Evolutionary conservation across 1,140 invertebrate species (phyloP).

Genomic region (Tetragnatha versicolor): DNA sequence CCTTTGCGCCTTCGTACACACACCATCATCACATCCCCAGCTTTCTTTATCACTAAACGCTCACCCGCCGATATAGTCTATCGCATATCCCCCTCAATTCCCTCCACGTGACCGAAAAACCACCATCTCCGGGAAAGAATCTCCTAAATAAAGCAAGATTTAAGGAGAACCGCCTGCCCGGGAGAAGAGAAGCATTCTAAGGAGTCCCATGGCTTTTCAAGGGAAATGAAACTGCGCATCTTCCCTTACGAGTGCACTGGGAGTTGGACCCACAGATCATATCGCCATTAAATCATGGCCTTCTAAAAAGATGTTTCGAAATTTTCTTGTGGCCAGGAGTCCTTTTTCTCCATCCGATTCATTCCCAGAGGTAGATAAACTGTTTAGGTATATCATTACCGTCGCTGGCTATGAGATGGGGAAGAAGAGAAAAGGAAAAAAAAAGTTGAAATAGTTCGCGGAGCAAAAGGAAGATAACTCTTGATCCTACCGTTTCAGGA

Average conservation of each 20-base stretch:
- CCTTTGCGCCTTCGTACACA: too few species aligned
- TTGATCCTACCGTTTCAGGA: conserved; percentile 17
- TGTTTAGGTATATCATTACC: conserved; percentile 43
- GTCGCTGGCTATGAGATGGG: background rate
- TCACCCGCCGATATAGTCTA: too few species aligned
- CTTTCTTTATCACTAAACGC: too few species aligned
- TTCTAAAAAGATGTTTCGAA: conserved; percentile 19
- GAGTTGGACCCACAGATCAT: conserved; percentile 22
- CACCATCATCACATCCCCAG: too few species aligned
- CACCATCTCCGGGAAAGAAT: too few species aligned
- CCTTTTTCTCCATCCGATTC: background rate
- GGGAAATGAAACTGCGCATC: conserved; percentile 33
- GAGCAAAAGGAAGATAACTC: conserved; percentile 41
- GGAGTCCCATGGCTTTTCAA: conserved; percentile 19
- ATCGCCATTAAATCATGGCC: conserved; percentile 33
- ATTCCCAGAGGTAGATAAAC: conserved; percentile 17
- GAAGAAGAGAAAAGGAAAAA: background rate
- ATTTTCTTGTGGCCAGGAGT: background rate
- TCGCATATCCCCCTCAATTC: too few species aligned
- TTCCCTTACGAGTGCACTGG: conserved; percentile 29
- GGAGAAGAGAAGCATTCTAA: background rate
- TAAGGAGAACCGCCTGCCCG: conserved; percentile 11
- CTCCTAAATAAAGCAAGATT: conserved; percentile 38
- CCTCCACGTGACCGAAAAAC: too few species aligned
- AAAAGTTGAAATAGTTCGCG: conserved; percentile 26